Base-by-base conservation (phyloP, 2,113 vertebrate genomes). In the Lasiurus cinereus region DNA sequence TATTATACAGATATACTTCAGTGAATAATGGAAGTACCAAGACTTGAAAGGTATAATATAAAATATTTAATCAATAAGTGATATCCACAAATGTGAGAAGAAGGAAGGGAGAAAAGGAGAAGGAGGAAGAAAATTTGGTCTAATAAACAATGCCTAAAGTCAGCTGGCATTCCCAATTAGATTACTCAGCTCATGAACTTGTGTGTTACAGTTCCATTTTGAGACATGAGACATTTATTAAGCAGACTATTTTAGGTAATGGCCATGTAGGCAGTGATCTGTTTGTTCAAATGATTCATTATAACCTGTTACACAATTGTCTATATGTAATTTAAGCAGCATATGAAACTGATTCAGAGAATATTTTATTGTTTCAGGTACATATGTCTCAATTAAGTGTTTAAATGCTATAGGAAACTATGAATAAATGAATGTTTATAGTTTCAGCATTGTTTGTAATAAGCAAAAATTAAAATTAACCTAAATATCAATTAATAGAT, bases 201-300 rank as follows among this genome's bases (percentile, higher is more conserved):
- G 54, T 88, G 59, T 84, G 27, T 66, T 85, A 48, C 74, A 70
- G 21, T 95, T 92, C 76, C 72, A 80, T 90, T 95, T 92, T 83
- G 82, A 90, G 82, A 83, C 36, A 72, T 31, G 46, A 92, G 46
- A 69, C 48, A 62, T 88, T 88, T 88, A 73, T 83, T 70, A 87
- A 93, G 12, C 36, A 46, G 59, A 77, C 82, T 87, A 89, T 95
- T 96, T 91, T 83, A 91, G 73, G 74, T 83, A 88, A 73, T 33
- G 48, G 74, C 48, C 72, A 76, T 5, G 29, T 0, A 94, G 19
- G 74, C 13, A 74, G 43, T 90, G 56, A 33, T 83, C 48, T 84
- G 27, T 88, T 96, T 96, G 29, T 80, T 85, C 29, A 77, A 76
- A 62, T 84, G 50, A 52, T 33, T 39, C 46, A 72, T 82, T 92